Evolutionary conservation across 2,113 vertebrate genomes (phyloP), one percentile per base, ranked within the genome.

Genomic region (Mirza zaza): DNA sequence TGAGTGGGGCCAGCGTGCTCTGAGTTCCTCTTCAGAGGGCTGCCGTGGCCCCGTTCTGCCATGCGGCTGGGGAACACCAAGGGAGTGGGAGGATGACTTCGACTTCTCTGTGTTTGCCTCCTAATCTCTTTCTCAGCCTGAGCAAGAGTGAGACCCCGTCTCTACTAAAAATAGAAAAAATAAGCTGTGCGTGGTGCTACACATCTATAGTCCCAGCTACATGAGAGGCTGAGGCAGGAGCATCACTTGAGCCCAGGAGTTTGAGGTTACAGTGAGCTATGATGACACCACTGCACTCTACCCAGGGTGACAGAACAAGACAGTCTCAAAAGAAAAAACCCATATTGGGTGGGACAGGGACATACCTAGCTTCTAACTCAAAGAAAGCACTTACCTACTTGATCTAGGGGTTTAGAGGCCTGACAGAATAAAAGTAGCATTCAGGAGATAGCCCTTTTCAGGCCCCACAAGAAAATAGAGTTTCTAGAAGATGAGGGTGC

Each of bases 61-160:
- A 9, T 14, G 75, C 0, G 0, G 45, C 50, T 32, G 55, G 57
- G 68, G 36, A 20, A 27, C 65, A 9, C 27, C 4, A 5, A 7
- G 63, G 45, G 67, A 45, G 17, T 4, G 5, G 68, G 81, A 42
- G 42, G 61, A 20, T 2, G 2, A 27, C n/a, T 76, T 57, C 3
- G 0, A 25, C 36, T 17, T 29, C 77, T 82, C 77, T 82, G 73
- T 70, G 11, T 48, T 27, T 34, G 42, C 76, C 68, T 90, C 50
- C 80, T 97, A 27, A 96, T 36, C 5, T 14, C 36, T 70, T 18
- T 59, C 73, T 94, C 55, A 57, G 18, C 55, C 55, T 21, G 55
- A 57, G 55, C 55, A 57, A 57, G 55, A 57, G 18, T 55, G 52
- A 55, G 52, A 55, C 55, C 20, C 55, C 18, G 6, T 21, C 18